Percentiles rank a stretch among this genome's conserved stretches.
These are phyloP conservation scores for Thamnaconus septentrionalis DNA, from an alignment of 2,113 vertebrate species.

Conservation along the genomic window DNA sequence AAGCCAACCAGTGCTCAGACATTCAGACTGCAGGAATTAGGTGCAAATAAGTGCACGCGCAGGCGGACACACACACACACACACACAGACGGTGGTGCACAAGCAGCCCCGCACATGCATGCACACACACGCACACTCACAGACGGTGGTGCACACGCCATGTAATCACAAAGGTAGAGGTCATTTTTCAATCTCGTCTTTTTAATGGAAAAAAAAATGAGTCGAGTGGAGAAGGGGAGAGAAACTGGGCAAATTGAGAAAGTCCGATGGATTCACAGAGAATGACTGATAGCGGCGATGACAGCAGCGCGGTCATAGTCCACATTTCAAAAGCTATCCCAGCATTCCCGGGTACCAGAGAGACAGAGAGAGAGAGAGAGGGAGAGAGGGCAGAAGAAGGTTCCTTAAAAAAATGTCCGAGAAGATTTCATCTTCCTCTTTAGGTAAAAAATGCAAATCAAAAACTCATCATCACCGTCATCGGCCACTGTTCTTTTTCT, in stretches of 20 bases:
- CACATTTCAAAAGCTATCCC: conserved; percentile 55
- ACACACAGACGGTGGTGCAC: no score
- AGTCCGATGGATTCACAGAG: conserved; percentile 73
- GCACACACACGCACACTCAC: conserved; percentile 14
- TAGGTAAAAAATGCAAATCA: conserved; percentile 70
- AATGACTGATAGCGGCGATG: conserved; percentile 68
- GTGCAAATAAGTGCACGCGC: conserved; percentile 16
- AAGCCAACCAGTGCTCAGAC: not conserved
- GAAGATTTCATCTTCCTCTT: conserved; percentile 64
- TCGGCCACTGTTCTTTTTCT: no score
- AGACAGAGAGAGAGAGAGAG: not conserved
- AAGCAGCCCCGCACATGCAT: not conserved
- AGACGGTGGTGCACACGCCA: not conserved
- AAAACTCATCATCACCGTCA: conserved; percentile 37
- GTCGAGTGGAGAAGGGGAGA: conserved; percentile 61
- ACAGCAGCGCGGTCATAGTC: conserved; percentile 65
- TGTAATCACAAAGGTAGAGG: conserved; percentile 44
- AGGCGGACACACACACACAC: not conserved
- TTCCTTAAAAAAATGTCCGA: conserved; percentile 53
- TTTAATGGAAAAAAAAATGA: conserved; percentile 76
- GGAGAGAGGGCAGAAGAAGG: no score
- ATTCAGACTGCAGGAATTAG: conserved; percentile 19
- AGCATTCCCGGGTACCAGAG: conserved; percentile 59
- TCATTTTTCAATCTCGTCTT: conserved; percentile 72
- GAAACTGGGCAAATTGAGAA: conserved; percentile 58